These are phyloP conservation scores for Varecia variegata DNA, from an alignment of 2,797 vertebrate species.

Conservation along the genomic window DNA sequence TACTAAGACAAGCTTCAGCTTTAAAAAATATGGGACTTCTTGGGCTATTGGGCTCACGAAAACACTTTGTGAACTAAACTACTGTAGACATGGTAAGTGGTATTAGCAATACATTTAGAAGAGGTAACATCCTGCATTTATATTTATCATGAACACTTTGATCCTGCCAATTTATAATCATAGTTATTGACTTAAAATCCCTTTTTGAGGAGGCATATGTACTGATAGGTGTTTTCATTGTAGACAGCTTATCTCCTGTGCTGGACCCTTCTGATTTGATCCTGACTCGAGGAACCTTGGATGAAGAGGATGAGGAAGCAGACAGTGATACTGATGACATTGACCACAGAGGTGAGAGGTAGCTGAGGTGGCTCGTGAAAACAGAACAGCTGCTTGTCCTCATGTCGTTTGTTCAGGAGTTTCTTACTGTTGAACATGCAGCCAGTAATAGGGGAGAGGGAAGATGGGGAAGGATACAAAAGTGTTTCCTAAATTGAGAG, in stretches of 20 bases:
- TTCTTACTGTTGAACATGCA: neutral
- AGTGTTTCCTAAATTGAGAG: neutral
- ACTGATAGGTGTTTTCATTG: slow-evolving; percentile 44
- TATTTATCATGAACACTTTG: neutral
- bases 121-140: neutral
- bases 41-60: neutral
- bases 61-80: neutral
- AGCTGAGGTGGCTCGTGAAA: neutral
- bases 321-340: slow-evolving; percentile 92
- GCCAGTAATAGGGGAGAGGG: neutral
- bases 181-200: neutral
- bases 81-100: neutral
- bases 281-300: slow-evolving; percentile 90
- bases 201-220: neutral
- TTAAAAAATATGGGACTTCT: neutral
- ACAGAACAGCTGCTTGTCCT: neutral
- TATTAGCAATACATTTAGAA: neutral
- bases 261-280: slow-evolving; percentile 93
- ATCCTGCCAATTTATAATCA: neutral
- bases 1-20: neutral
- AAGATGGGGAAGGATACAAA: neutral
- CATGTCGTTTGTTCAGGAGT: neutral
- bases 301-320: slow-evolving; percentile 85
- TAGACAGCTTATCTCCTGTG: slow-evolving; percentile 78
- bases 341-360: slow-evolving; percentile 84